Base-by-base conservation (phyloP, 2,797 vertebrate genomes). In the Spinus olivaceus region DNA sequence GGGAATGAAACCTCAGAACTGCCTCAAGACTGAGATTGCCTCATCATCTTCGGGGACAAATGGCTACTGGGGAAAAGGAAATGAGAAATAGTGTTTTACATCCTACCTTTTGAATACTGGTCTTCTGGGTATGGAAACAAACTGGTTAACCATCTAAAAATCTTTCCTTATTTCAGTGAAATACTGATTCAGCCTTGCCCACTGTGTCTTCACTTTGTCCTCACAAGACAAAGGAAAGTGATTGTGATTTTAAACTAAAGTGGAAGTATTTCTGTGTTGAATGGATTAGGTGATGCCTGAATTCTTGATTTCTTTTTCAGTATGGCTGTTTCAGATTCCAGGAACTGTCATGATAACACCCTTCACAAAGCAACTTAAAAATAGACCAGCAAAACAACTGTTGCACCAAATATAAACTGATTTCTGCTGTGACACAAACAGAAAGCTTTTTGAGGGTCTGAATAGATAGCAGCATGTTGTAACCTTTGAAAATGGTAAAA, bases 361-460 rank as follows among this genome's bases (percentile, higher is more conserved):
- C 87, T 92, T 94, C 77, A 94, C 82, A 95, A 94, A 94, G 35
- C 65, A 86, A n/a, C 28, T 86, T 96, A 96, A 96, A 96, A 96
- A 96, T 88, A 95, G 85, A 79, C 25, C 16, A 83, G 47, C 25
- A 76, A 83, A 96, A 81, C 50, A 90, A 53, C 27, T 69, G 14
- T 74, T 92, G 46, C 50, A 89, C n/a, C 30, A 88, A 81, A 72
- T 70, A 73, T 35, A 86, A 91, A 88, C 81, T 90, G 77, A 84
- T 89, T 96, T 91, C 80, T 94, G 20, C 64, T 94, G 87, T 64
- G 85, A 60, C 18, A 66, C 37, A 88, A 88, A 51, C 37, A 64
- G 41, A 77, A 83, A 35, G 4, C 73, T 94, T 60, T 76, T 35
- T 33, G 44, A 70, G 37, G 12, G 17, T 83, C 41, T 47, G 18